A percentile compares a stretch with the other conserved stretches of the same genome.
These are phyloP conservation scores for Petaurus breviceps DNA, from an alignment of 2,113 vertebrate species.

Conservation along the genomic window DNA sequence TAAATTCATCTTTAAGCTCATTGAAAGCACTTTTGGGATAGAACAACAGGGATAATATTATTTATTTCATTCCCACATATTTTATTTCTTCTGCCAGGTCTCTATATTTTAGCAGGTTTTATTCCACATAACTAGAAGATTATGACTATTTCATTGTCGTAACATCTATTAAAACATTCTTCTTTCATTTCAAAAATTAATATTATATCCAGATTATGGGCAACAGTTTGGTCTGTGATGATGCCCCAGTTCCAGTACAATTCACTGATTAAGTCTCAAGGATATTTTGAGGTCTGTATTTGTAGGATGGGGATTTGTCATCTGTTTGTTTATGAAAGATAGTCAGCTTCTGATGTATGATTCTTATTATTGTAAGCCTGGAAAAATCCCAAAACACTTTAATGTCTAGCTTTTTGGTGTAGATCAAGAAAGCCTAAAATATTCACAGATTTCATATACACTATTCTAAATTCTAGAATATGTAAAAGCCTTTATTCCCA, in stretches of 20 bases:
- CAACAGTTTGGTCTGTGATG: neutral
- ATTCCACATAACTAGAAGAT: neutral
- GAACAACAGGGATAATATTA: neutral
- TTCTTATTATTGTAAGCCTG: neutral
- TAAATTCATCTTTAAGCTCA: neutral
- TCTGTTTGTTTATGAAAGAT: neutral
- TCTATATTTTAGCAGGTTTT: neutral
- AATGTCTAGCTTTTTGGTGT: conserved; percentile 37
- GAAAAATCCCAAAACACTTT: neutral
- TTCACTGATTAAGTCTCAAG: neutral
- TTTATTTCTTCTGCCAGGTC: neutral
- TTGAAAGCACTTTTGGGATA: neutral
- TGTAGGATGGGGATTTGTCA: neutral
- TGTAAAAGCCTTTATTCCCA: conserved; percentile 10
- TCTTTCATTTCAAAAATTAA: neutral
- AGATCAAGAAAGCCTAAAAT: neutral
- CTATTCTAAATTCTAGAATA: conserved; percentile 20
- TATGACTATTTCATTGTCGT: neutral
- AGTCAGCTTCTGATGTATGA: neutral
- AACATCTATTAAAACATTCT: neutral
- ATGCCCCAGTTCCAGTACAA: neutral
- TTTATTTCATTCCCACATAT: neutral
- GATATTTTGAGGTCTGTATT: neutral
- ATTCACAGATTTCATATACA: conserved; percentile 16
- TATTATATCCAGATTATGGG: neutral